Conservation (phyloP, 2,888 invertebrate genomes). For the Sturmia bella region DNA sequence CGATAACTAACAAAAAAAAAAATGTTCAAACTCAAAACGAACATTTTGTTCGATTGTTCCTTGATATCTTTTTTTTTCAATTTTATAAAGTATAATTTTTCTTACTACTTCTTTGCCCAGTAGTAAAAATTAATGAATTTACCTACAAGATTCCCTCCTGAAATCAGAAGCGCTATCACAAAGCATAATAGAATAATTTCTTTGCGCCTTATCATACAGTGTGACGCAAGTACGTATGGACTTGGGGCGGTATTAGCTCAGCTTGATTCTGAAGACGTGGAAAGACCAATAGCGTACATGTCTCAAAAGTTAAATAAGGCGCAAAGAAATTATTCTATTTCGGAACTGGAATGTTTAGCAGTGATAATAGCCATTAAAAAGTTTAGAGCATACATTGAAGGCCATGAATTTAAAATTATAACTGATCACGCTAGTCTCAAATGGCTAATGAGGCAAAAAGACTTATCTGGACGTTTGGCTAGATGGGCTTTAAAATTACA, state of each 20-base stretch:
- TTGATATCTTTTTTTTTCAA: too few species aligned
- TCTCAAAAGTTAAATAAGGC: constrained; percentile 5
- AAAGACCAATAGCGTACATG: background rate
- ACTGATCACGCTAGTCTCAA: constrained; percentile 13
- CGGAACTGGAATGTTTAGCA: constrained; percentile 1
- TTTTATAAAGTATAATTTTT: too few species aligned
- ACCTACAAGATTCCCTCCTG: too few species aligned
- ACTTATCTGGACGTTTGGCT: background rate
- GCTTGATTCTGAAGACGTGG: background rate
- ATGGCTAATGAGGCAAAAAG: constrained; percentile 25
- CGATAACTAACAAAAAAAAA: too few species aligned
- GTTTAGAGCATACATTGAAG: background rate
- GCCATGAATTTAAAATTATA: constrained; percentile 16
- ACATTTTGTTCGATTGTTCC: too few species aligned
- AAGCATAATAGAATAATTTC: too few species aligned
- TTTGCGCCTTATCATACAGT: constrained; percentile 11
- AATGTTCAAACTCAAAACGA: too few species aligned
- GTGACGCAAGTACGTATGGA: background rate
- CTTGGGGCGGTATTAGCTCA: constrained; percentile 2
- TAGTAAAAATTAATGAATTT: too few species aligned
- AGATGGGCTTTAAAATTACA: constrained; percentile 20
- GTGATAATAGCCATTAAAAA: background rate
- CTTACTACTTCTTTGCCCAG: too few species aligned
- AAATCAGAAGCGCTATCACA: too few species aligned
- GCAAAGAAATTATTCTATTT: background rate